phyloP scores from a whole-genome alignment of 2,797 vertebrate species.

The Enteromius thamalakanensis region DNA sequence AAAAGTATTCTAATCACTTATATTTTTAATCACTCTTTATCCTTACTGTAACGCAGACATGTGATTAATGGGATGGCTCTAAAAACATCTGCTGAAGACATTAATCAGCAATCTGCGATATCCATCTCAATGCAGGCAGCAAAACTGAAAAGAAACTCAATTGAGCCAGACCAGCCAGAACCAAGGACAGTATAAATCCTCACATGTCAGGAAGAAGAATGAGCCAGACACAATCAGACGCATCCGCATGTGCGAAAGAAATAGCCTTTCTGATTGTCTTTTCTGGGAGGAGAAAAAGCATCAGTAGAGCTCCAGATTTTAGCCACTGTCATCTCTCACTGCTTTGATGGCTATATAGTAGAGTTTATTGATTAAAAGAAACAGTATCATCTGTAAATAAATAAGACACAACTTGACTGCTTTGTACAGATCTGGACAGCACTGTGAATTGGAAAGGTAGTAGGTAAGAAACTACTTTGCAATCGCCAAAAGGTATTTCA shows the following conservation, averaged over 20 bases:
- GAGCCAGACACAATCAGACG: constrained; percentile 62
- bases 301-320: constrained; percentile 21
- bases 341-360: neutral
- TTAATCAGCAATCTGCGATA: constrained; percentile 38
- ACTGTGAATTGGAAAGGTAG: neutral
- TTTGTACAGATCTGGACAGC: neutral
- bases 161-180: constrained; percentile 49
- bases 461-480: neutral
- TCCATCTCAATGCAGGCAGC: constrained; percentile 40
- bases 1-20: neutral
- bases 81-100: constrained; percentile 33
- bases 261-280: constrained; percentile 44
- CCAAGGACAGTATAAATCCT: constrained; percentile 64
- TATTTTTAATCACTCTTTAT: constrained; percentile 17
- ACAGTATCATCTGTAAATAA: constrained; percentile 4
- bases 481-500: constrained; percentile 44
- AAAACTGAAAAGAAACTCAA: constrained; percentile 19
- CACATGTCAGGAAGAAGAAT: constrained; percentile 69
- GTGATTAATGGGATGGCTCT: constrained; percentile 22
- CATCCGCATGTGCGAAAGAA: constrained; percentile 49
- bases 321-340: constrained; percentile 20
- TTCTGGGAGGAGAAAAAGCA: neutral
- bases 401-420: neutral
- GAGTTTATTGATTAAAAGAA: constrained; percentile 26
- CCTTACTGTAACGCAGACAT: neutral